A percentile compares a stretch with the other conserved stretches of the same genome.
These are phyloP conservation scores for Recurvirostra avosetta DNA, from an alignment of 2,113 vertebrate species.

Conservation along the genomic window DNA sequence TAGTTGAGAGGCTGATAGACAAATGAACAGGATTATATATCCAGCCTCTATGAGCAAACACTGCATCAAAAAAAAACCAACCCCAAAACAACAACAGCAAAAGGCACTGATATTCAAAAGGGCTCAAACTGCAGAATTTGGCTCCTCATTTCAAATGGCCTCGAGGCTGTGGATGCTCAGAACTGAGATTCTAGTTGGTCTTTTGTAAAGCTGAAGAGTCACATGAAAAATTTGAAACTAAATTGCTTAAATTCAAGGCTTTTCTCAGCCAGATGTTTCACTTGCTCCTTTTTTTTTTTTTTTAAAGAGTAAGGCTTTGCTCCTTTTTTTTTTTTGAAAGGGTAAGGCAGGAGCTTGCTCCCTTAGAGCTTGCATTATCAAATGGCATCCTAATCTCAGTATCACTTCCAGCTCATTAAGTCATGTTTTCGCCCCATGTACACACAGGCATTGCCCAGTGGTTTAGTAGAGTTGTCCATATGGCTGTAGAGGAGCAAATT, in stretches of 20 bases:
- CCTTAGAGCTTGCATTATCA: not conserved
- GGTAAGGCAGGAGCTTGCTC: not conserved
- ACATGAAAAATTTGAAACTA: not conserved
- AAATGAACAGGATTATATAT: not conserved
- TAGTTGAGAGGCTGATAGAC: not conserved
- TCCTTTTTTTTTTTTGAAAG: not conserved
- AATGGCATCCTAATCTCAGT: not conserved
- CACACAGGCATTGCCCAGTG: not conserved
- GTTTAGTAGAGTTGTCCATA: not conserved
- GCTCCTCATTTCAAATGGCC: not conserved
- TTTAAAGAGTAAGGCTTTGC: not conserved
- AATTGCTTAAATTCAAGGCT: not conserved
- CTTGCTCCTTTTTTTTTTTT: not conserved
- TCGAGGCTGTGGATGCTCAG: not conserved
- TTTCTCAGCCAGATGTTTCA: not conserved
- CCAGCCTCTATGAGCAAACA: not conserved
- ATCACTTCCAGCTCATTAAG: not conserved
- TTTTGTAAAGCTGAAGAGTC: not conserved
- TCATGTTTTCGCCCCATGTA: not conserved
- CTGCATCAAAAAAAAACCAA: not conserved
- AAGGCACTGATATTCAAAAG: not conserved
- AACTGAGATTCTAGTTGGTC: not conserved
- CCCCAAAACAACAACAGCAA: not conserved
- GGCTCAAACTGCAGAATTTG: not conserved
- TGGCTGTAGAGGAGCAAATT: not conserved